Conservation (phyloP, 1,140 invertebrate species). For the Maniola jurtina region DNA sequence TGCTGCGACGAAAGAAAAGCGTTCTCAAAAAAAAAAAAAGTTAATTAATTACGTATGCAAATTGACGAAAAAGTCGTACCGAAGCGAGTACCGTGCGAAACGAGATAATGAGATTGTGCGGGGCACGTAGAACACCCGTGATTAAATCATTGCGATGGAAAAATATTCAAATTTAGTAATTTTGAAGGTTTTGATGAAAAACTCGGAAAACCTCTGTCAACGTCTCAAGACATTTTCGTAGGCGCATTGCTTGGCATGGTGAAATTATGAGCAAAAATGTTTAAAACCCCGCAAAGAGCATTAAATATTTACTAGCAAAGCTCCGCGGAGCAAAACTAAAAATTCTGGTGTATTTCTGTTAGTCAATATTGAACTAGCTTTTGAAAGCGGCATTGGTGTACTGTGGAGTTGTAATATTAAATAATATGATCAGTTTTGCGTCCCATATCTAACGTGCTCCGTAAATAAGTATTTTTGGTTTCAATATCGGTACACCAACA, state of each 20-base stretch:
- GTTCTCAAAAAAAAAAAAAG: constrained; percentile 56
- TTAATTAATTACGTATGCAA: constrained; percentile 73
- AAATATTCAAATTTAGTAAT: constrained; percentile 37
- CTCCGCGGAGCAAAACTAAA: no score
- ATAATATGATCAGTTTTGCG: no score
- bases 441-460: no score
- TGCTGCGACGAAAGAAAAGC: constrained; percentile 48
- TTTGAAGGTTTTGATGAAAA: constrained; percentile 26
- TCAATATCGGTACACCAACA: no score
- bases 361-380: no score
- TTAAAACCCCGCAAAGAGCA: not conserved
- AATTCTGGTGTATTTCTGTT: no score
- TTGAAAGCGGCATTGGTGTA: no score
- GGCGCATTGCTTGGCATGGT: not conserved
- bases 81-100: constrained; percentile 35
- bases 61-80: constrained; percentile 62
- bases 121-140: constrained; percentile 47
- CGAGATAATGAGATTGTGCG: constrained; percentile 63
- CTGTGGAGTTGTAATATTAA: no score
- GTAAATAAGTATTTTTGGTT: no score
- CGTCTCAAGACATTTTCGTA: constrained; percentile 4
- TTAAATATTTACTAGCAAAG: no score
- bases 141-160: constrained; percentile 62
- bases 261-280: not conserved
- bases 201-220: not conserved